These are phyloP conservation scores for Noctua janthina DNA, from an alignment of 2,888 invertebrate genomes.

Conservation along the genomic window DNA sequence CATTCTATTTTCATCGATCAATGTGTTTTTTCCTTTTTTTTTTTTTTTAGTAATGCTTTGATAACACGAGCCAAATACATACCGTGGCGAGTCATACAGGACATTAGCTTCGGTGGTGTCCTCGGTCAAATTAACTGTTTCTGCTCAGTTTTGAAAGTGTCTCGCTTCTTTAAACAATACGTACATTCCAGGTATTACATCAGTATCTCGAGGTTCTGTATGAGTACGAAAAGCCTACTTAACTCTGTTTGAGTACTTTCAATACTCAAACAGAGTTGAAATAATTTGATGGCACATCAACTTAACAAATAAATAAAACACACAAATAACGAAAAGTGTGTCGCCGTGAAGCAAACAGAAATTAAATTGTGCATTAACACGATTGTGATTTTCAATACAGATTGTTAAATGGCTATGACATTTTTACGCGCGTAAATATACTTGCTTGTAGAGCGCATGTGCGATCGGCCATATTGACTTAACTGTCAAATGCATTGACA, in stretches of 20 bases:
- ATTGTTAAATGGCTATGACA: conserved; percentile 38
- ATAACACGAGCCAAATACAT: not conserved
- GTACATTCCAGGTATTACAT: not conserved
- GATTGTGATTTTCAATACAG: conserved; percentile 31
- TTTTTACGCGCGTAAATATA: conserved; percentile 59
- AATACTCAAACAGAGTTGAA: not conserved
- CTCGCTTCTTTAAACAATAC: not conserved
- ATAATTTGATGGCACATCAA: conserved; percentile 10
- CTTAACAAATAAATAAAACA: conserved; percentile 21
- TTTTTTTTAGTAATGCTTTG: not conserved
- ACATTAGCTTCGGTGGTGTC: not conserved
- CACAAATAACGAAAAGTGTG: conserved; percentile 24
- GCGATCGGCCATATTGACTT: conserved; percentile 75
- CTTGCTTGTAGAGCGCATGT: conserved; percentile 53
- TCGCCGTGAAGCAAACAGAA: conserved; percentile 17
- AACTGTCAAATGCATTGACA: conserved; percentile 82
- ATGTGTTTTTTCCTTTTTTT: not conserved
- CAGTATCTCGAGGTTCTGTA: not conserved
- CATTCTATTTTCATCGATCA: not conserved
- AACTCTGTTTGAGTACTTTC: too few species aligned
- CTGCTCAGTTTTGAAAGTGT: not conserved
- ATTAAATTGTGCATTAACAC: conserved; percentile 47
- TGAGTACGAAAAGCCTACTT: not conserved
- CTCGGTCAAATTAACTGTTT: not conserved
- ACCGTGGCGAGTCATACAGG: not conserved